Evolutionary conservation across 1,140 invertebrate genomes (phyloP).

Genomic region (Orius insidiosus): DNA sequence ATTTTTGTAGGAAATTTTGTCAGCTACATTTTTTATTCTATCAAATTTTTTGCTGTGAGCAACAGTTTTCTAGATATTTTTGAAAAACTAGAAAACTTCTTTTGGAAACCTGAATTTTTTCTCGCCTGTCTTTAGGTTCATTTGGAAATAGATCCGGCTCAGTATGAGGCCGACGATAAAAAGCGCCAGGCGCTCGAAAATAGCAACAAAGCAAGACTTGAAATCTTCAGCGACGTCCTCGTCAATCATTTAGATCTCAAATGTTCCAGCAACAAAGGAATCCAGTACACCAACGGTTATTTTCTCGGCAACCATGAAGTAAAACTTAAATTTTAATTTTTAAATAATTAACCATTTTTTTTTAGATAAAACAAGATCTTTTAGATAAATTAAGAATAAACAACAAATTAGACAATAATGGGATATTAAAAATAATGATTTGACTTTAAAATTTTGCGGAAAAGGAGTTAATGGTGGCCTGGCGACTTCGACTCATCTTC

Average conservation of each 20-base stretch:
- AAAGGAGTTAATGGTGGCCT: constrained; percentile 25
- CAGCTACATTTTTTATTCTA: no score
- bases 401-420: constrained; percentile 31
- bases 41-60: no score
- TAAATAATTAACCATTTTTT: constrained; percentile 14
- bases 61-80: no score
- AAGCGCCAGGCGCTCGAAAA: constrained; percentile 39
- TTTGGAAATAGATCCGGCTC: constrained; percentile 35
- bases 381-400: constrained; percentile 32
- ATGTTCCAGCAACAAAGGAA: constrained; percentile 28
- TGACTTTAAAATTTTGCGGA: constrained; percentile 44
- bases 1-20: no score
- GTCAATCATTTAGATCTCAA: constrained; percentile 48
- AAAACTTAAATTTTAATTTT: constrained; percentile 15
- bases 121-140: constrained; percentile 26
- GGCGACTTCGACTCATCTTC: constrained; percentile 39
- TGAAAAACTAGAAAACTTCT: no score
- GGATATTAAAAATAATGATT: constrained; percentile 31
- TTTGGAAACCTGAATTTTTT: constrained; percentile 6
- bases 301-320: constrained; percentile 65
- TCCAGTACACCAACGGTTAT: constrained; percentile 43
- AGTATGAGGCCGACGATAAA: constrained; percentile 40
- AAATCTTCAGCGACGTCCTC: constrained; percentile 60
- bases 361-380: constrained; percentile 41
- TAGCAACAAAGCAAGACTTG: constrained; percentile 45